Base-by-base conservation (phyloP, 2,888 invertebrate species). In the Morinoia aosen region DNA sequence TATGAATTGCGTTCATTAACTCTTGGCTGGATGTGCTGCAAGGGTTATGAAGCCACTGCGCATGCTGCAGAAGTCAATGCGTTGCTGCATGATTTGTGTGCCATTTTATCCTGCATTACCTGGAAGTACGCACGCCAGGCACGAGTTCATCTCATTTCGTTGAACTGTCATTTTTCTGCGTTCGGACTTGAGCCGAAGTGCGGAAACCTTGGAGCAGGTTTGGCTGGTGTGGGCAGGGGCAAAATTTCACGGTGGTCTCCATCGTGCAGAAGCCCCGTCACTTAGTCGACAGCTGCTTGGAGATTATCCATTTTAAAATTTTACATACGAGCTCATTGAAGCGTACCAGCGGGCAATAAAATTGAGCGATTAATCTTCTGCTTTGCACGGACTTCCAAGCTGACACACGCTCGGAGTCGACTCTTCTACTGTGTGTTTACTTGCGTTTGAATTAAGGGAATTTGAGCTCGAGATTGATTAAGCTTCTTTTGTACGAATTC, bases 311-410 rank as follows among this genome's bases (percentile, higher is more conserved):
- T 76, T 76, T 76, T 76, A 76, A 1, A 76, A 76, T 76, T 76
- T 76, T 76, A 76, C 76, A 76, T 76, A 76, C 76, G 76, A 76
- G 76, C 76, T 76, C 76, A 76, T 76, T 76, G 76, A 76, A 33
- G 76, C 76, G 76, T 76, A 76, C 76, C 76, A 76, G 33, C 25
- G 25, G 33, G 76, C 76, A 76, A 76, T 76, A 76, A 76, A 76
- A 76, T 76, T 76, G 25, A 76, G 76, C 33, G 33, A 76, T 76
- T 76, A 76, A 76, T 76, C 76, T 76, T 76, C 76, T 76, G 33
- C 25, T 76, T 76, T 76, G 33, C 76, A 16, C 76, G 25, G 19
- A 33, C 76, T 33, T 76, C 76, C 76, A 16, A 33, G 25, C 76
- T 25, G 76, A 76, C 76, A 76, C 76, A 48, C 48, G 5, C 48